Percentiles rank a stretch among this genome's conserved stretches.
These are phyloP conservation scores for Bergia sp. DNA, from an alignment of 92 coral and sea anemone species.

Conservation along the genomic window DNA sequence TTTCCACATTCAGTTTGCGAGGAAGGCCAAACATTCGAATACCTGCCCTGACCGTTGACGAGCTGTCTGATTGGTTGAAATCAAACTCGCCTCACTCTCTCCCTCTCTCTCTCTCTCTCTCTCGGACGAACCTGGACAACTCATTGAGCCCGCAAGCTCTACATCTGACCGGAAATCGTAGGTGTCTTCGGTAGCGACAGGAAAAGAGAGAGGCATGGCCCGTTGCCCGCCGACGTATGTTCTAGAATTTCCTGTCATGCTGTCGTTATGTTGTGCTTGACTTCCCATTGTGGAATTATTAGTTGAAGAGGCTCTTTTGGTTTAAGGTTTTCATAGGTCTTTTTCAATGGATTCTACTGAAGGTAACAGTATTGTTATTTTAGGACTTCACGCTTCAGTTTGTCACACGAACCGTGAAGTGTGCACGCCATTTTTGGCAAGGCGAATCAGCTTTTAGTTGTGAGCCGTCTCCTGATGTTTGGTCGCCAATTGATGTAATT, in stretches of 20 bases:
- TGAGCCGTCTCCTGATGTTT: conserved; percentile 30
- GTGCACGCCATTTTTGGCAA: conserved; percentile 42
- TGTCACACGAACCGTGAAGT: neutral
- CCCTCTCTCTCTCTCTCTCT: neutral
- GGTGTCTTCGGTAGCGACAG: neutral
- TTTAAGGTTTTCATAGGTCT: neutral
- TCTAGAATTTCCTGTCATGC: conserved; percentile 44
- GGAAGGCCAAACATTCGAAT: conserved; percentile 56
- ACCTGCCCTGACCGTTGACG: conserved; percentile 55
- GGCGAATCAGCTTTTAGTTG: conserved; percentile 38
- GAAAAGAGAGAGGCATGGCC: too few relatives aligned
- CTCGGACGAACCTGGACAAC: neutral
- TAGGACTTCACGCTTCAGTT: conserved; percentile 29
- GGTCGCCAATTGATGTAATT: conserved; percentile 2
- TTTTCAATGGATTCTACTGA: conserved; percentile 30
- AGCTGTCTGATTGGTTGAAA: conserved; percentile 55
- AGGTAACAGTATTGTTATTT: conserved; percentile 23
- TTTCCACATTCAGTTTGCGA: conserved; percentile 27
- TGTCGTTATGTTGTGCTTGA: conserved; percentile 16
- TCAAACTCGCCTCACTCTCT: conserved; percentile 18
- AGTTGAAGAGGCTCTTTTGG: conserved; percentile 4
- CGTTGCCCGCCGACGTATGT: neutral
- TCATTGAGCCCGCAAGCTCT: neutral
- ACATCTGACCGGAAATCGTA: conserved; percentile 34
- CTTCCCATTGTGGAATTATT: neutral